A percentile compares a stretch with the other conserved stretches of the same genome.
phyloP scores from a whole-genome alignment of 2,888 invertebrate species.

The Melangyna quadrimaculata region DNA sequence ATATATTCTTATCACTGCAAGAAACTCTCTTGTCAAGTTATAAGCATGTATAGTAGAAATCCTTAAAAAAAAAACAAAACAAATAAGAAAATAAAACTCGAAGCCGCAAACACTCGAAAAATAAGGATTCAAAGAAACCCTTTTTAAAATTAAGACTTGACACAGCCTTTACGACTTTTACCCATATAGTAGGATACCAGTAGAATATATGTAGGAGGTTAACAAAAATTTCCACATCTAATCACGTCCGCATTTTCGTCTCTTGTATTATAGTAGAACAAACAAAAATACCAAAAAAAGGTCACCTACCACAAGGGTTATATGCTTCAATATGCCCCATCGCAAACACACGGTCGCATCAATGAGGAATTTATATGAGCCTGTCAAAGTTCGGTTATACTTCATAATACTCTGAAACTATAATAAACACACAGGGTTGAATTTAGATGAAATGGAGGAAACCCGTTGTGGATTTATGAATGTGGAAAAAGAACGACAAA shows the following conservation, averaged over 20 bases:
- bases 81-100: too few species aligned
- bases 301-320: not conserved
- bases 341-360: not conserved
- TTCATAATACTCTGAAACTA: not conserved
- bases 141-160: not conserved
- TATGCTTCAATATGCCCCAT: not conserved
- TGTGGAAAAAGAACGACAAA: not conserved
- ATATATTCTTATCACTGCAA: not conserved
- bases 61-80: too few species aligned
- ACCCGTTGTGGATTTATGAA: not conserved
- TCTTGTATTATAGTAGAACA: not conserved
- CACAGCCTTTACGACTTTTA: not conserved
- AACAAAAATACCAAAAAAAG: conserved; percentile 18
- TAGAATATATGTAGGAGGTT: not conserved
- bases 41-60: too few species aligned
- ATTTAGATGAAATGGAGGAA: not conserved
- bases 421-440: conserved; percentile 5
- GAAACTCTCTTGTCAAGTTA: not conserved
- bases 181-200: not conserved
- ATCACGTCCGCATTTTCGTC: conserved; percentile 19
- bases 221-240: not conserved
- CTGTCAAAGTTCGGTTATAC: not conserved
- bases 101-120: too few species aligned
- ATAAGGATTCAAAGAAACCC: too few species aligned
- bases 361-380: not conserved